These are phyloP conservation scores for Beroe forskalii DNA, from an alignment of 37 sponge, comb jelly and placozoan genomes.

Conservation along the genomic window DNA sequence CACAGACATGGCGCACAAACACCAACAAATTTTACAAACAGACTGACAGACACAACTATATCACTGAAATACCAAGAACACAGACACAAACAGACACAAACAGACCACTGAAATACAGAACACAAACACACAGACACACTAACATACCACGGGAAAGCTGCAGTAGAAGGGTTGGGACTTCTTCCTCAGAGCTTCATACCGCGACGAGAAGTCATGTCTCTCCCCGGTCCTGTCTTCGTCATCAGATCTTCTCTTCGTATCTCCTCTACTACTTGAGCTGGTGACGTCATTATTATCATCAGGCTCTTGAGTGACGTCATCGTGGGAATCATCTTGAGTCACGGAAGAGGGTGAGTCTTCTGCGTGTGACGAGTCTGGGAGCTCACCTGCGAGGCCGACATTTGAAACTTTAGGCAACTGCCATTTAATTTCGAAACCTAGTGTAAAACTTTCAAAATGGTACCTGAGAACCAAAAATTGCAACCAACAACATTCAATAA, in stretches of 20 bases:
- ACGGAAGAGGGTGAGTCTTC: no score
- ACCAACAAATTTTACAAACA: no score
- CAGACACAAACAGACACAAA: no score
- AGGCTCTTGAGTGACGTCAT: not conserved
- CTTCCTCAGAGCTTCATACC: not conserved
- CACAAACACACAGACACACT: not conserved
- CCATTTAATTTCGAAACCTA: no score
- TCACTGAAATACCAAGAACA: no score
- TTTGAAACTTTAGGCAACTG: no score
- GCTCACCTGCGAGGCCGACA: no score
- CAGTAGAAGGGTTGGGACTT: slow-evolving; percentile 15
- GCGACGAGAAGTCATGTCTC: not conserved
- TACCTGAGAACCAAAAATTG: no score
- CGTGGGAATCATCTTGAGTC: no score
- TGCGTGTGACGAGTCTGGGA: no score
- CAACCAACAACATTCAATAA: not conserved
- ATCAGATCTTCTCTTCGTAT: not conserved
- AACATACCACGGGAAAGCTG: not conserved
- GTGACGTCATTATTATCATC: not conserved
- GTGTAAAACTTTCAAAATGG: no score
- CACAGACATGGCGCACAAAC: not conserved
- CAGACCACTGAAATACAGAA: not conserved
- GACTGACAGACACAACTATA: no score
- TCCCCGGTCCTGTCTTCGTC: not conserved
- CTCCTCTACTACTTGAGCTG: not conserved